phyloP scores from a whole-genome alignment of 2,888 invertebrate species.

The Cryptus viduatorius region DNA sequence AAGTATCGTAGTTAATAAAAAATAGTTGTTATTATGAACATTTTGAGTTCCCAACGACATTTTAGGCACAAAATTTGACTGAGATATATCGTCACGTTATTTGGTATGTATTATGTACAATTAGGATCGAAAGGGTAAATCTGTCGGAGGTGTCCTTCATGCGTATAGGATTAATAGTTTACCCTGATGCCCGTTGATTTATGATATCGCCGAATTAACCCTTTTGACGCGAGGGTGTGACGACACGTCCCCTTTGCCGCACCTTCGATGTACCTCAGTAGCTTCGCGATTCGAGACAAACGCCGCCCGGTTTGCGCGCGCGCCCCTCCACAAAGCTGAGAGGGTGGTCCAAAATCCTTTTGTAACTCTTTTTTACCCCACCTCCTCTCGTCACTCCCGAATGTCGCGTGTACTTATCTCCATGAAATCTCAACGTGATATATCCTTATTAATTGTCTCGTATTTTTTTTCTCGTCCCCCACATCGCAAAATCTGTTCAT shows the following conservation, averaged over 20 bases:
- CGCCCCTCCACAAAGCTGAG: slow-evolving; percentile 33
- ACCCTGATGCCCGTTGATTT: slow-evolving; percentile 35
- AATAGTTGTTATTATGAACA: too few species aligned
- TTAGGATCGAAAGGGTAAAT: slow-evolving; percentile 26
- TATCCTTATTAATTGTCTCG: background rate
- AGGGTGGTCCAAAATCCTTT: slow-evolving; percentile 59
- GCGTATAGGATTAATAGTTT: slow-evolving; percentile 43
- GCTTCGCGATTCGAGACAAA: slow-evolving; percentile 40
- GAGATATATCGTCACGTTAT: too few species aligned
- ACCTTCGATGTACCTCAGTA: slow-evolving; percentile 34
- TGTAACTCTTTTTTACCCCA: slow-evolving; percentile 42
- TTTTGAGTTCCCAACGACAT: too few species aligned
- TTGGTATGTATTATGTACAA: background rate
- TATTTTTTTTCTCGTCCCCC: background rate
- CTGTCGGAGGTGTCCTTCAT: slow-evolving; percentile 15
- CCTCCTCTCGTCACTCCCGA: slow-evolving; percentile 42
- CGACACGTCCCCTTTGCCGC: slow-evolving; percentile 24
- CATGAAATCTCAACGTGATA: slow-evolving; percentile 9
- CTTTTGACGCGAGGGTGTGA: background rate
- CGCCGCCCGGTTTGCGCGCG: slow-evolving; percentile 55
- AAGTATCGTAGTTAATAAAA: too few species aligned
- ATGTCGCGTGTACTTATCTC: slow-evolving; percentile 13
- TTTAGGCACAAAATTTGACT: too few species aligned
- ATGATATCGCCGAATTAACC: slow-evolving; percentile 33
- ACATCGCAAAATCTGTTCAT: background rate